Percentiles rank a stretch among this genome's conserved stretches.
phyloP scores from a whole-genome alignment of 2,888 invertebrate genomes.

The Archips xylosteana region DNA sequence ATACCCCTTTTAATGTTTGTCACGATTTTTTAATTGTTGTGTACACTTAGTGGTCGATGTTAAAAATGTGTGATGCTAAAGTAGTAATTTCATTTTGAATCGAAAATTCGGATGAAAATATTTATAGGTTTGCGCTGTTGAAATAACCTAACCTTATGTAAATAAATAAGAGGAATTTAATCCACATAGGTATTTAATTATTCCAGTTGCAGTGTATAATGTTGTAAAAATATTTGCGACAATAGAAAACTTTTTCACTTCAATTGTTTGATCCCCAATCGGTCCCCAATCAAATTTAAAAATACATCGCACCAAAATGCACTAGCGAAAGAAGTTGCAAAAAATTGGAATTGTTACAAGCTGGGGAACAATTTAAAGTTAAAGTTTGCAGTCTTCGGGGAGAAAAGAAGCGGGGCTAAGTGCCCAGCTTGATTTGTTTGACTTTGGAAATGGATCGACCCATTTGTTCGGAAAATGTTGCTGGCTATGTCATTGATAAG shows the following conservation, averaged over 20 bases:
- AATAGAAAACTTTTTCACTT: background rate
- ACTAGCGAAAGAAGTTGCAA: conserved; percentile 49
- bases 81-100: too few relatives aligned
- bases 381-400: conserved; percentile 64
- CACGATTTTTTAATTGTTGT: too few relatives aligned
- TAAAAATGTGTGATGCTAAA: too few relatives aligned
- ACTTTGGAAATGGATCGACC: conserved; percentile 61
- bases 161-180: too few relatives aligned
- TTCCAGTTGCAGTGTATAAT: too few relatives aligned
- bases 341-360: conserved; percentile 63
- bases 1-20: too few relatives aligned
- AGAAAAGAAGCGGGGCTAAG: conserved; percentile 60
- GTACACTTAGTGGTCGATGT: too few relatives aligned
- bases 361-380: conserved; percentile 73
- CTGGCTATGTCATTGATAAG: background rate
- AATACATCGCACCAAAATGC: conserved; percentile 47
- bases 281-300: conserved; percentile 27
- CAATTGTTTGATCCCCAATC: conserved; percentile 8
- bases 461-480: conserved; percentile 47
- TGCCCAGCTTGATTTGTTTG: conserved; percentile 76
- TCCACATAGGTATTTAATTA: too few relatives aligned
- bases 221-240: too few relatives aligned
- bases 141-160: too few relatives aligned
- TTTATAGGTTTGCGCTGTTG: too few relatives aligned
- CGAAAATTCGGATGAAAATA: too few relatives aligned